These are phyloP conservation scores for Callyntrura guangdongensis DNA, from an alignment of 2,888 invertebrate species.

Conservation along the genomic window DNA sequence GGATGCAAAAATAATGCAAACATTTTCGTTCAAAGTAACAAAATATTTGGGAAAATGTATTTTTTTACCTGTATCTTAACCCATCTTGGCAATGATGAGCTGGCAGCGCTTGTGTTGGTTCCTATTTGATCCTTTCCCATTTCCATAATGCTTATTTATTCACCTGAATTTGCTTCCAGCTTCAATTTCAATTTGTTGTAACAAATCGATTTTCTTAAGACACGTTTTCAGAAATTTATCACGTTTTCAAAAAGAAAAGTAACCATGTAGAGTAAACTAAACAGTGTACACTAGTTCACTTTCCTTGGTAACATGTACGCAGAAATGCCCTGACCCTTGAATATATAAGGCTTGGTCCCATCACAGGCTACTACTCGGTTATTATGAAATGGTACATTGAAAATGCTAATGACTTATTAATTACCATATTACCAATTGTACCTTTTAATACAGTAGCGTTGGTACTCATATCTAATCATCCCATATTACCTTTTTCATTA, in stretches of 20 bases:
- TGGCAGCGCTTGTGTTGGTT: no score
- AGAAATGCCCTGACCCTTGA: neutral
- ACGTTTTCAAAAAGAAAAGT: neutral
- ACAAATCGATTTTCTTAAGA: no score
- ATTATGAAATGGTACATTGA: slow-evolving; percentile 1
- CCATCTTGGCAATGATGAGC: neutral
- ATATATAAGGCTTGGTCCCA: slow-evolving; percentile 13
- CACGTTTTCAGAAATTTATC: neutral
- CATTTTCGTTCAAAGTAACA: neutral
- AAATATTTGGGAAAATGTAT: neutral
- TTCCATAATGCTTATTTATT: no score
- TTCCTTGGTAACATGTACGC: neutral
- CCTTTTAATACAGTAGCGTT: neutral
- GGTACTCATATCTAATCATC: neutral
- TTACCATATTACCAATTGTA: slow-evolving; percentile 33
- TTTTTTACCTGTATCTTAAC: neutral
- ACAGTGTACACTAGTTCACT: neutral
- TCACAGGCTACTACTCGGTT: neutral
- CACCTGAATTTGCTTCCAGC: no score
- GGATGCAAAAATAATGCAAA: neutral
- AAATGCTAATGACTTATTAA: slow-evolving; percentile 68
- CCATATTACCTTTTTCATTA: neutral
- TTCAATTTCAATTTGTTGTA: no score
- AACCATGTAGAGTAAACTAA: neutral
- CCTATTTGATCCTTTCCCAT: no score